These are phyloP conservation scores for Molanna angustata DNA, from an alignment of 2,888 invertebrate species.

Conservation along the genomic window DNA sequence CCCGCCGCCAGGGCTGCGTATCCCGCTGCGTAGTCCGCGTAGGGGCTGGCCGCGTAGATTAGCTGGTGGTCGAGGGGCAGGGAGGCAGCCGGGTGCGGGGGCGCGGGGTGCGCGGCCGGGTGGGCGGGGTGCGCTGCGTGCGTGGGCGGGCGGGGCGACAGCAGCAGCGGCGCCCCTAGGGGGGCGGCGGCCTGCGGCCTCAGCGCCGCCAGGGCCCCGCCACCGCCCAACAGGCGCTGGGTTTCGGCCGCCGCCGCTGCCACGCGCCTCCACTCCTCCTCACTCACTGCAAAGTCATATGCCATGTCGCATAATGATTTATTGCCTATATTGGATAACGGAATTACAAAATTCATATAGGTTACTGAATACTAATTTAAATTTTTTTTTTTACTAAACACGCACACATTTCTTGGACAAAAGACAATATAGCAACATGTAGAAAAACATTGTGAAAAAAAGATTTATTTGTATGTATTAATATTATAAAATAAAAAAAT, in stretches of 20 bases:
- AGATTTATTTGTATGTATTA: no score
- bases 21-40: constrained; percentile 82
- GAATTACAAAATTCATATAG: no score
- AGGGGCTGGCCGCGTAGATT: constrained; percentile 77
- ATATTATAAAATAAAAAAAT: no score
- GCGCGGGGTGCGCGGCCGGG: constrained; percentile 52
- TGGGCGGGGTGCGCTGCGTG: constrained; percentile 47
- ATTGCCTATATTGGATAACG: constrained; percentile 13
- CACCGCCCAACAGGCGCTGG: constrained; percentile 67
- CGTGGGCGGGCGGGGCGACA: constrained; percentile 77
- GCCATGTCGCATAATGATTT: constrained; percentile 15
- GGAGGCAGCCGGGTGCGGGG: constrained; percentile 54
- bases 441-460: no score
- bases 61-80: constrained; percentile 76
- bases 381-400: no score
- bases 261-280: constrained; percentile 82
- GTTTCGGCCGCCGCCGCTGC: constrained; percentile 77
- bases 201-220: constrained; percentile 59
- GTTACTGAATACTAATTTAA: no score
- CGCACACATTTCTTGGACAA: no score
- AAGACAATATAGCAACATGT: no score
- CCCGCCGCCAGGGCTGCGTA: constrained; percentile 79
- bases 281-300: constrained; percentile 62
- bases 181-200: constrained; percentile 71
- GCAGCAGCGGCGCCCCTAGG: constrained; percentile 87